Evolutionary conservation across 2,888 invertebrate species (phyloP), one percentile per base, ranked within the genome.

Genomic region (Sphaeridia pumilis): DNA sequence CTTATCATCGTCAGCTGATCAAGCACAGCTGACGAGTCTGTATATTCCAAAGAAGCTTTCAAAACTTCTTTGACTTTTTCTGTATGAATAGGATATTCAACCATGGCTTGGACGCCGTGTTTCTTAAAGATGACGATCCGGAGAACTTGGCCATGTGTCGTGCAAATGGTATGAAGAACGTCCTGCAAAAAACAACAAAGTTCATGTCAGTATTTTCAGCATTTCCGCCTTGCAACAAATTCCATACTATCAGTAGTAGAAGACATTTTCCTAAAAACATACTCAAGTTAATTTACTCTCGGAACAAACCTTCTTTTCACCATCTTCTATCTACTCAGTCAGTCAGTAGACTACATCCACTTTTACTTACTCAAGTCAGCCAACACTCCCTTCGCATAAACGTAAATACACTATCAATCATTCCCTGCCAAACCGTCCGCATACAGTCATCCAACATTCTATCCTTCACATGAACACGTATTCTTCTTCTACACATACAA

Each of bases 101-200:
- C 92, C 93, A 97, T 93, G 58, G 93, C 93, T 74, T 95, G 95
- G 10, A 95, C 89, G 61, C 93, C 94, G 71, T 94, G 93, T 75
- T 95, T 95, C 80, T 93, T 93, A 78, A 95, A 95, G 69, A 98
- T 94, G 61, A 97, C 97, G 73, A 98, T 94, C 70, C 97, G 83
- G 66, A 90, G 81, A 41, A 98, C 95, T 71, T 88, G 86, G 45
- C 97, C 97, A 76, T 87, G 89, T 58, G 90, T 83, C 67, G 84
- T 81, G 74, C 92, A 93, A 72, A 98, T 97, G 67, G 95, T 93
- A 78, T 95, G 90, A 71, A 97, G 81, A 56, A 97, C 95, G 74
- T 97, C 94, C 94, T 94, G 83, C 1, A 85, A 87, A 76, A 77
- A 77, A 54, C 46, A 54, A 52, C 52, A 49, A 43, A 49, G 14